phyloP scores from a whole-genome alignment of 2,888 invertebrate genomes.

The Xylocampa areola region DNA sequence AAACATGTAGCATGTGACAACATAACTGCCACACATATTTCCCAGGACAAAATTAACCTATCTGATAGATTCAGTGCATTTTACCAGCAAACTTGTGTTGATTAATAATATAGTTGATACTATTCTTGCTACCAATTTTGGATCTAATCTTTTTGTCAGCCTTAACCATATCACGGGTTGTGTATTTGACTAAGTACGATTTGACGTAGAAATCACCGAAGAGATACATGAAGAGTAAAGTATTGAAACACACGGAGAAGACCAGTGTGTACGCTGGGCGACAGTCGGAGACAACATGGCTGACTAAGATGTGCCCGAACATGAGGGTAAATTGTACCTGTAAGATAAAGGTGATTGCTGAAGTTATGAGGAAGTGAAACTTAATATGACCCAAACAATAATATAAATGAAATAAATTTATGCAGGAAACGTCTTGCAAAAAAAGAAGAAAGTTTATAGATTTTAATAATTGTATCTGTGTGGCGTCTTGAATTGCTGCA shows the following conservation, averaged over 20 bases:
- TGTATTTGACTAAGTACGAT: constrained; percentile 59
- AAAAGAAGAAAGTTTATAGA: too few relatives aligned
- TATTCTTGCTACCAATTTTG: constrained; percentile 45
- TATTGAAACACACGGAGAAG: constrained; percentile 59
- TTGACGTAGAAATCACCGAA: constrained; percentile 71
- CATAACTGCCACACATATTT: too few relatives aligned
- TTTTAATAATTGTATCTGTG: too few relatives aligned
- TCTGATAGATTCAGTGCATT: constrained; percentile 30
- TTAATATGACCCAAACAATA: too few relatives aligned
- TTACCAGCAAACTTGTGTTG: constrained; percentile 56
- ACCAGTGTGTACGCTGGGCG: constrained; percentile 64
- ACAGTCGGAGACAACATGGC: constrained; percentile 63
- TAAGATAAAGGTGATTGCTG: constrained; percentile 35
- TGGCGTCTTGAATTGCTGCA: too few relatives aligned
- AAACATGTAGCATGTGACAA: too few relatives aligned
- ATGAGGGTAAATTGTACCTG: constrained; percentile 73
- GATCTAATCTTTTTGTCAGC: constrained; percentile 25
- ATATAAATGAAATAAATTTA: too few relatives aligned
- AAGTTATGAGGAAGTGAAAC: too few relatives aligned
- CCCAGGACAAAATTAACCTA: neutral
- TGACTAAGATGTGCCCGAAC: constrained; percentile 61
- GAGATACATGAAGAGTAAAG: constrained; percentile 66
- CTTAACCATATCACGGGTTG: constrained; percentile 21
- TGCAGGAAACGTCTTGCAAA: too few relatives aligned
- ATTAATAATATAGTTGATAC: constrained; percentile 45